Conservation (phyloP, 2,888 invertebrate species). For the Elysia crispata region DNA sequence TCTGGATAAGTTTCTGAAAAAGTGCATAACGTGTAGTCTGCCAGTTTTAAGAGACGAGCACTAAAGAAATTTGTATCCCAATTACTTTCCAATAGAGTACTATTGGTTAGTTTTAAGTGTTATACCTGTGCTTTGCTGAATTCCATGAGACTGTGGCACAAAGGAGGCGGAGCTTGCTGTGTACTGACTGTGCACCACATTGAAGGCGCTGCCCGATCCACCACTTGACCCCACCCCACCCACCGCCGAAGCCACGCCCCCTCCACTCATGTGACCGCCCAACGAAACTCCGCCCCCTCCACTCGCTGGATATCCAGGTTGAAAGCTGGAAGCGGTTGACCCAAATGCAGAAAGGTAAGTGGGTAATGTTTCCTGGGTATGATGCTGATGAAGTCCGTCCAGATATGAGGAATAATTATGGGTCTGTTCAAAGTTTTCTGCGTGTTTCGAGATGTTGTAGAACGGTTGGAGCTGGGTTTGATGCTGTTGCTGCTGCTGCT, state of each 20-base stretch:
- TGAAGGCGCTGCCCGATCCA: slow-evolving; percentile 67
- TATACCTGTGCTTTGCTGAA: slow-evolving; percentile 55
- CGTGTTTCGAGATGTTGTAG: no score
- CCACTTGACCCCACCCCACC: neutral
- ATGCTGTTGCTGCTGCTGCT: neutral
- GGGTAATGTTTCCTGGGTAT: slow-evolving; percentile 13
- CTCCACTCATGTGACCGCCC: neutral
- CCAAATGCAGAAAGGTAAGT: slow-evolving; percentile 41
- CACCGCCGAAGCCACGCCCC: neutral
- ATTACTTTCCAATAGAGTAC: neutral
- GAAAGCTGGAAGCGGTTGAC: slow-evolving; percentile 41
- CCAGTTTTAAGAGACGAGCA: neutral
- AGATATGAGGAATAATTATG: slow-evolving; percentile 21
- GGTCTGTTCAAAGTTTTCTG: slow-evolving; percentile 57
- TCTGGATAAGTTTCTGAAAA: no score
- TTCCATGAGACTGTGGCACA: slow-evolving; percentile 28
- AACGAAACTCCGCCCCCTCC: slow-evolving; percentile 36
- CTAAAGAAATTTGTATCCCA: neutral
- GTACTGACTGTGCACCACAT: slow-evolving; percentile 65
- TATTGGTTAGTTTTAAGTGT: neutral
- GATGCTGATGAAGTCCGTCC: slow-evolving; percentile 26
- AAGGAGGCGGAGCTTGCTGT: slow-evolving; percentile 18
- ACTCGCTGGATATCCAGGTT: slow-evolving; percentile 22
- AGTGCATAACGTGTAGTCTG: no score
- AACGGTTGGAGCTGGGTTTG: no score